Conservation (phyloP, 1,140 invertebrate genomes). For the Chelonus insularis region DNA sequence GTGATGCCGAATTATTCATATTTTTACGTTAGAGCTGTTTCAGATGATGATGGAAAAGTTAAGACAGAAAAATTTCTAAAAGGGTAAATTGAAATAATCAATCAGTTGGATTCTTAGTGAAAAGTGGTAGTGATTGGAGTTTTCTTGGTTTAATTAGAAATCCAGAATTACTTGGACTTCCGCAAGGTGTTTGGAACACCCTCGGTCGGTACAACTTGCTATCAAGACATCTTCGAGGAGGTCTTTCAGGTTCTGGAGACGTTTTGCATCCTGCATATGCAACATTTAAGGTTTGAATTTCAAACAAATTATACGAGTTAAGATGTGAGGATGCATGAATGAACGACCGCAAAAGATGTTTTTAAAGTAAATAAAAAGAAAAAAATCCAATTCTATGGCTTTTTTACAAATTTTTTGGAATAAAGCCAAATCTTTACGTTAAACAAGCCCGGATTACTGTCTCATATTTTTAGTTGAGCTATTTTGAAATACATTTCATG, state of each 20-base stretch:
- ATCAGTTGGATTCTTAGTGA: neutral
- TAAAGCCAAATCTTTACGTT: conserved; percentile 3
- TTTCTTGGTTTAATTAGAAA: conserved; percentile 27
- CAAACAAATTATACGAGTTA: too few relatives aligned
- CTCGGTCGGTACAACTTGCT: conserved; percentile 45
- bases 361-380: neutral
- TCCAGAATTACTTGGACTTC: conserved; percentile 31
- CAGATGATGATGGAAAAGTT: conserved; percentile 27
- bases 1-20: conserved; percentile 46
- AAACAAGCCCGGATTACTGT: conserved; percentile 20
- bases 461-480: conserved; percentile 40
- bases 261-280: conserved; percentile 45
- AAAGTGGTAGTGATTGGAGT: too few relatives aligned
- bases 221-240: conserved; percentile 44
- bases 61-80: conserved; percentile 43
- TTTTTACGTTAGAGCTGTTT: conserved; percentile 43
- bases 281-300: conserved; percentile 50
- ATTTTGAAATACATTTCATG: conserved; percentile 29
- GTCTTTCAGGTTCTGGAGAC: conserved; percentile 48
- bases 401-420: conserved; percentile 3
- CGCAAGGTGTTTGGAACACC: conserved; percentile 38
- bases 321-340: conserved; percentile 30
- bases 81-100: conserved; percentile 40
- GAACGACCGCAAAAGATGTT: conserved; percentile 7
- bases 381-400: neutral